Base-by-base conservation (phyloP, 1,140 invertebrate species). In the Drosophila virilis region DNA sequence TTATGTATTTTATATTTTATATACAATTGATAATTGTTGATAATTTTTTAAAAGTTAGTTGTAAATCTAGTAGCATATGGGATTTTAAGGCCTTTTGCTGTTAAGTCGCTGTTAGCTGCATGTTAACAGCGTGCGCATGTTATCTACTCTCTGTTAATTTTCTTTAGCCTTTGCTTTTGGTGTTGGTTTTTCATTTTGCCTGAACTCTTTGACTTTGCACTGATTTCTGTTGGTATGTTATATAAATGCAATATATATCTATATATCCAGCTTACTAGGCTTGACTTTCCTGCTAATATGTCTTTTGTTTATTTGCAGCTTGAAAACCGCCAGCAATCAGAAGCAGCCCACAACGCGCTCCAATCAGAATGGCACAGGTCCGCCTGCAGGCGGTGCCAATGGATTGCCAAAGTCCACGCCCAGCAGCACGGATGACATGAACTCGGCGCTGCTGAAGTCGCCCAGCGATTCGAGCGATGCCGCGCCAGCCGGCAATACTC, bases 391-490 rank as follows among this genome's bases (percentile, higher is more conserved):
- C n/a, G 80, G 72, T 10, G 37, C 40, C 6, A 79, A 77, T 78
- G 65, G 93, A 45, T 92, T 92, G 73, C 93, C 90, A 67, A 93
- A 60, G 58, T 91, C 92, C 74, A 94, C 92, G 88, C 93, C 83
- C 58, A 94, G 82, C 82, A 95, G 92, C 92, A 94, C 93, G 42
- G 94, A 94, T 67, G 94, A 94, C 74, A 94, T 94, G 94, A 94
- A 93, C 81, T 94, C 94, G 1, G 94, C 94, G 15, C 92, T 95
- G 6, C 91, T 95, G 0, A 90, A 90, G 45, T 88, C 93, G 28
- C 93, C 93, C 0, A 92, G 94, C 8, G 92, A 94, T 55, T 93
- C 93, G 40, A 92, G 93, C 7, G 90, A 93, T 13, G 94, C 93
- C 51, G 91, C 94, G 3, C 93, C 94, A 72, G 94, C 93, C 75